Evolutionary conservation across 2,888 invertebrate genomes (phyloP), one percentile per base, ranked within the genome.

Genomic region (Leptura quadrifasciata): DNA sequence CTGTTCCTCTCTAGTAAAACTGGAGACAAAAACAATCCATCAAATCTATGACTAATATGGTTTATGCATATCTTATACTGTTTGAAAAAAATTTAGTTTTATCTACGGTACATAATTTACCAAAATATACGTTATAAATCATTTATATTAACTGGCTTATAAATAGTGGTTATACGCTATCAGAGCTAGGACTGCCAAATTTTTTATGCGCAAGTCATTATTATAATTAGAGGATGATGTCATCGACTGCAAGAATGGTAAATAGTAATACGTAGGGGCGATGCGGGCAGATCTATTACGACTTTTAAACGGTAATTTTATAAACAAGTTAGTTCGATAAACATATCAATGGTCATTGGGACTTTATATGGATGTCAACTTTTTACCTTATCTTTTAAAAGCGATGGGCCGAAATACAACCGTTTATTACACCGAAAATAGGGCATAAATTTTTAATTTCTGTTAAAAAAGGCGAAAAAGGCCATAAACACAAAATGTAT

Each of bases 181-280:
- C 68, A 78, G 68, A 76, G 21, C 17, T 39, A 20, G 61, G 75
- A 78, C 72, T 83, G 84, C 83, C 82, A 83, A 81, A 82, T 73
- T 76, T 79, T 81, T 77, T 79, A 72, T 61, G 27, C 35, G 75
- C 76, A 81, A 82, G 81, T 84, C 82, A 84, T 78, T 72, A 71
- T 78, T 84, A 83, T 79, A 83, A 82, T 83, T 84, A 83, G 79
- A 69, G 31, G 69, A 78, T 86, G 84, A 85, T 81, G 82, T 85
- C 84, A 85, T 77, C 72, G 60, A 27, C 35, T 72, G 39, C 63
- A 63, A 78, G 57, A 74, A 76, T 67, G 63, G 67, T 54, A 67
- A 72, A 57, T 64, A 61, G 27, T 27, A 54, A 8, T 17, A 17
- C 0, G n/a, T 73, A 60, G 73, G 73, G 73, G 73, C 3, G 61